Evolutionary conservation across 2,113 vertebrate genomes (phyloP), one percentile per base, ranked within the genome.

Genomic region (Oryzias melastigma): DNA sequence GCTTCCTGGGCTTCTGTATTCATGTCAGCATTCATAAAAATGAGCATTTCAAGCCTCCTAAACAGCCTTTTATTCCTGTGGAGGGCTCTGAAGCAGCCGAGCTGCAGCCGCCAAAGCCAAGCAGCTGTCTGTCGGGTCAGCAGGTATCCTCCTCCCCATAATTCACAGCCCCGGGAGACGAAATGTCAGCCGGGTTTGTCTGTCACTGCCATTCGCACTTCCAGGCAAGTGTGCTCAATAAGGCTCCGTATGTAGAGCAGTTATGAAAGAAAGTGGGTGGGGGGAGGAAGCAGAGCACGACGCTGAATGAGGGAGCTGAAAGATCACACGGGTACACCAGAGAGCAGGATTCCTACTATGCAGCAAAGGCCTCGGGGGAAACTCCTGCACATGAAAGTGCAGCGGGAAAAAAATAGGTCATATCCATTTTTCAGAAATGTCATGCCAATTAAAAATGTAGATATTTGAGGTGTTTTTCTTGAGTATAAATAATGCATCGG

Each of bases 401-500:
- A 55, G 61, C 57, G 10, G 35, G 25, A 22, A 27, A 35, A 73
- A 88, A 89, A 82, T 81, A 77, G 86, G 86, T 85, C 85, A 82
- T 77, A 82, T 85, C 72, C 81, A 82, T 83, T 81, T 80, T 80
- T 88, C 83, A 84, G 69, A 82, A 75, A 82, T 84, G 81, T 77
- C 75, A 81, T 42, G 51, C 60, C 72, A 85, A 84, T 85, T 80
- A 72, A 73, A 83, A 81, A 86, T 85, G 80, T 62, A 87, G 74
- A 86, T 84, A 69, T 84, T 80, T 78, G 65, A 22, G 10, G 27
- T 29, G 53, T 69, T 77, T 86, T 85, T 56, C 84, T 68, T 78
- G 71, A 52, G 65, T 79, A 86, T 92, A 85, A 93, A 93, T 92
- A 90, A 92, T 92, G 65, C 73, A 93, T 71, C 63, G 57, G 41